These are phyloP conservation scores for Chaenodraco wilsoni DNA, from an alignment of 2,797 vertebrate species.

Conservation along the genomic window DNA sequence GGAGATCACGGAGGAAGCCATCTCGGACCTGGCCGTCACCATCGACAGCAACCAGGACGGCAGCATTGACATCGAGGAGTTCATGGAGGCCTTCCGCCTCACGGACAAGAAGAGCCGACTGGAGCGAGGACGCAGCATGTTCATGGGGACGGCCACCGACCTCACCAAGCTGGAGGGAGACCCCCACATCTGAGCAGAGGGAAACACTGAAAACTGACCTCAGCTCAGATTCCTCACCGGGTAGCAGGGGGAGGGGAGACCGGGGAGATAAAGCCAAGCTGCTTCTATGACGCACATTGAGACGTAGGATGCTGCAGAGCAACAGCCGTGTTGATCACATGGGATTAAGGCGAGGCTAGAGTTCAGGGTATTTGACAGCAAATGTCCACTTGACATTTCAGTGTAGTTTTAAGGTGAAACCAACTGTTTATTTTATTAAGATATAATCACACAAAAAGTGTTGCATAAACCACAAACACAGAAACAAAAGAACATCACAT, in stretches of 20 bases:
- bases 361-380: constrained; percentile 27
- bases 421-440: not conserved
- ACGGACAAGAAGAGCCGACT: constrained; percentile 88
- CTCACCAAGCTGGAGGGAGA: constrained; percentile 73
- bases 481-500: not conserved
- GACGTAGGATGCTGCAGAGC: constrained; percentile 54
- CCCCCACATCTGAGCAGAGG: constrained; percentile 60
- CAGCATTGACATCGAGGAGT: constrained; percentile 94
- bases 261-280: constrained; percentile 32
- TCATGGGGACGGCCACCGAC: constrained; percentile 71
- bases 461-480: not conserved
- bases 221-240: not conserved
- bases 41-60: constrained; percentile 95
- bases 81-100: constrained; percentile 96
- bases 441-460: not conserved
- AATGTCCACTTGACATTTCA: constrained; percentile 20
- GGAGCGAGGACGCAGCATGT: constrained; percentile 81
- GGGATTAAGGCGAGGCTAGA: constrained; percentile 59
- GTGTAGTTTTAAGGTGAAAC: constrained; percentile 4
- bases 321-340: constrained; percentile 41
- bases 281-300: constrained; percentile 69
- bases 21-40: constrained; percentile 88
- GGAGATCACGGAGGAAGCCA: constrained; percentile 87
- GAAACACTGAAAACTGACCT: not conserved
- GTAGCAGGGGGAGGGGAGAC: constrained; percentile 1